Percentiles rank a stretch among this genome's conserved stretches.
Conservation (phyloP, 2,797 vertebrate genomes). For the Linurgus olivaceus region DNA sequence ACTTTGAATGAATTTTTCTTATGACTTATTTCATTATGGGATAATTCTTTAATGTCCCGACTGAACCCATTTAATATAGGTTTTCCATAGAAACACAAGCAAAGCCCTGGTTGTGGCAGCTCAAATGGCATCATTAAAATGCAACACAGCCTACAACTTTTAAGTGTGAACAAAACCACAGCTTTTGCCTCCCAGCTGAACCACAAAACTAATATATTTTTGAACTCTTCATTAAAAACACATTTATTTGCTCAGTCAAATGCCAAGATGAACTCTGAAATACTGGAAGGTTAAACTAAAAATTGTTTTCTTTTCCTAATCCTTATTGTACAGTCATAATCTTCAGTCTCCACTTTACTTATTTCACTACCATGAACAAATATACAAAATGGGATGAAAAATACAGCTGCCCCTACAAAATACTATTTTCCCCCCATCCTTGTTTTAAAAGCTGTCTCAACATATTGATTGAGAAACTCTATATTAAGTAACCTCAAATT, state of each 20-base stretch:
- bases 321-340: background rate
- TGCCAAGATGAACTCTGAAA: conserved; percentile 28
- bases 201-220: conserved; percentile 51
- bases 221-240: conserved; percentile 51
- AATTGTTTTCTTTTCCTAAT: background rate
- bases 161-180: conserved; percentile 57
- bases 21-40: background rate
- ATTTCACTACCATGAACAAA: background rate
- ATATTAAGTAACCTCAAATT: background rate
- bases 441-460: background rate
- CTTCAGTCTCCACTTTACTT: background rate
- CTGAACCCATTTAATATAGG: background rate
- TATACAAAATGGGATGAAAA: background rate
- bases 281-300: background rate
- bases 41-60: background rate
- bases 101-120: background rate
- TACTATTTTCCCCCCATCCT: background rate
- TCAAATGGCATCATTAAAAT: conserved; percentile 41
- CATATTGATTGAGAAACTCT: background rate
- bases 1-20: background rate
- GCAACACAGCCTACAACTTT: conserved; percentile 34
- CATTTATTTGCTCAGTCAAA: conserved; percentile 55
- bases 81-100: conserved; percentile 14
- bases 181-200: conserved; percentile 53
- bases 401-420: background rate